phyloP scores from a whole-genome alignment of 2,888 invertebrate species.

The Endomychus coccineus region DNA sequence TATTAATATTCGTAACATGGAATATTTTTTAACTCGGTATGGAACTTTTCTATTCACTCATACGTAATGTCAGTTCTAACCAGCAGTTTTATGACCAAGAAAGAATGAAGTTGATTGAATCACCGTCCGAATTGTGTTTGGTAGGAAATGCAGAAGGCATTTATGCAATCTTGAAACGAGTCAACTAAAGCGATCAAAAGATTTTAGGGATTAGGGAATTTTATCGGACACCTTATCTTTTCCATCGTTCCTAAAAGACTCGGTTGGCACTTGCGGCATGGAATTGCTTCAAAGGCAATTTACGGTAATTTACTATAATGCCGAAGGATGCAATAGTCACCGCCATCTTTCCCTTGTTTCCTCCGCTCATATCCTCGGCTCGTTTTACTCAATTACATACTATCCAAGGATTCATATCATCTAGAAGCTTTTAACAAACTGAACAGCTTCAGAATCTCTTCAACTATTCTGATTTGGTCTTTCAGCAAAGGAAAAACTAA shows the following conservation, averaged over 20 bases:
- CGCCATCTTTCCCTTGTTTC: slow-evolving; percentile 5
- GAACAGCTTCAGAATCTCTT: slow-evolving; percentile 7
- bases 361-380: slow-evolving; percentile 11
- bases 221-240: slow-evolving; percentile 24
- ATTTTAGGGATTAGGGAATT: slow-evolving; percentile 17
- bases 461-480: too few relatives aligned
- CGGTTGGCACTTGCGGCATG: slow-evolving; percentile 19
- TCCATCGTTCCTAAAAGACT: slow-evolving; percentile 22
- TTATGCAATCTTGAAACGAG: slow-evolving; percentile 4
- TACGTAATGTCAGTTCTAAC: too few relatives aligned
- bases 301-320: slow-evolving; percentile 12
- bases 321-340: slow-evolving; percentile 4
- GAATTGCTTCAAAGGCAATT: slow-evolving; percentile 19
- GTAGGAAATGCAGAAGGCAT: too few relatives aligned
- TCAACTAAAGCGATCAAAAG: slow-evolving; percentile 8
- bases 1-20: too few relatives aligned
- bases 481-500: too few relatives aligned
- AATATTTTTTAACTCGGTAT: too few relatives aligned
- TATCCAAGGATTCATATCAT: slow-evolving; percentile 10
- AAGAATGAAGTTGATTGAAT: too few relatives aligned
- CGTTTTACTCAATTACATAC: slow-evolving; percentile 14
- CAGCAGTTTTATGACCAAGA: too few relatives aligned
- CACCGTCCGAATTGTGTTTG: too few relatives aligned
- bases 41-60: too few relatives aligned
- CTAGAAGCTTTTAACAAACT: slow-evolving; percentile 9